phyloP scores from a whole-genome alignment of 2,888 invertebrate species.

The Leptogaster cylindrica region DNA sequence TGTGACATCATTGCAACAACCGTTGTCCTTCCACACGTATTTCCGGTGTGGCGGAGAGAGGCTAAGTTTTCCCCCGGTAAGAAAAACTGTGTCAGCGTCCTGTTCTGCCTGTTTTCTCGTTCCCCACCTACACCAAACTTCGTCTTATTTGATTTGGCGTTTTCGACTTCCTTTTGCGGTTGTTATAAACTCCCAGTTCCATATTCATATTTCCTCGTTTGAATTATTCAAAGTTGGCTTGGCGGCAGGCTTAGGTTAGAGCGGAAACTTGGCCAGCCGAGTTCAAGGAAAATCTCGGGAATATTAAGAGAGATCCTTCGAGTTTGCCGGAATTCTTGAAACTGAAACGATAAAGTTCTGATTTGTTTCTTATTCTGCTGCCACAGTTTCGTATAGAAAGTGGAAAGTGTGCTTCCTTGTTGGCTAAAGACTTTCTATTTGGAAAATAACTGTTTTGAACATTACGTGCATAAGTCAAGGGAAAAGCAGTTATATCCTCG shows the following conservation, averaged over 20 bases:
- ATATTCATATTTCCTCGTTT: conserved; percentile 31
- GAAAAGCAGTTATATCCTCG: background rate
- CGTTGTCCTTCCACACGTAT: conserved; percentile 12
- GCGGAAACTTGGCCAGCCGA: background rate
- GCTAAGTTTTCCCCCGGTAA: conserved; percentile 3
- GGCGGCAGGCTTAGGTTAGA: background rate
- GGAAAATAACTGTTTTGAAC: background rate
- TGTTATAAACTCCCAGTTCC: background rate
- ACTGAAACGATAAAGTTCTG: conserved; percentile 37
- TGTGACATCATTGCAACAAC: conserved; percentile 3
- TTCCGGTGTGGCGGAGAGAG: background rate
- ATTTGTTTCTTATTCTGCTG: conserved; percentile 27
- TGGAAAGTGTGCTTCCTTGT: background rate
- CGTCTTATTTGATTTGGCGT: background rate
- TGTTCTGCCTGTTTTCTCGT: background rate
- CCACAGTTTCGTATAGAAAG: conserved; percentile 19
- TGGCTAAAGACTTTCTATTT: background rate
- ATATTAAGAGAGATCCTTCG: conserved; percentile 21
- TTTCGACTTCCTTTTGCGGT: conserved; percentile 22
- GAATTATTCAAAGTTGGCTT: background rate
- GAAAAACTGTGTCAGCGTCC: conserved; percentile 29
- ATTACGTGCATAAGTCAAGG: conserved; percentile 1
- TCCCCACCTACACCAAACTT: background rate
- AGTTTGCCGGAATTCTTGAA: background rate
- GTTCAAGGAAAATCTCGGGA: conserved; percentile 20